phyloP scores from a whole-genome alignment of 2,113 vertebrate species.

The Ploceus nigricollis region DNA sequence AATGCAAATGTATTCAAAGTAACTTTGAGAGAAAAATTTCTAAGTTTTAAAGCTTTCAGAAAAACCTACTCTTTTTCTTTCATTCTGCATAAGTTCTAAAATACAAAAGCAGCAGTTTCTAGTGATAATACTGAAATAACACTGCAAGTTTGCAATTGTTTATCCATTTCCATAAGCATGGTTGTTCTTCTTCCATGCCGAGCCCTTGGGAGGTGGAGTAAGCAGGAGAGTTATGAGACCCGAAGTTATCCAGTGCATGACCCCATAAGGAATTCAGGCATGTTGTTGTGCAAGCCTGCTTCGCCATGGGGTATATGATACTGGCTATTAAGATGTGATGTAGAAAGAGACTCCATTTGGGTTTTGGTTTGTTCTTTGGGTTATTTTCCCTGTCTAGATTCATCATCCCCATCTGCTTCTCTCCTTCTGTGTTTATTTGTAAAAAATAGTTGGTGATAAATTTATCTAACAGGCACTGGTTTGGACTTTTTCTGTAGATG shows the following conservation, averaged over 20 bases:
- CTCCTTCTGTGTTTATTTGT: background rate
- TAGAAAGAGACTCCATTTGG: background rate
- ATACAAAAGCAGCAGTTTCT: background rate
- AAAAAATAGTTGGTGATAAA: background rate
- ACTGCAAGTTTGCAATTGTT: background rate
- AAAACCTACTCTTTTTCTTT: background rate
- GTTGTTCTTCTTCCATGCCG: background rate
- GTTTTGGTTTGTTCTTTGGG: background rate
- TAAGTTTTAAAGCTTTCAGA: background rate
- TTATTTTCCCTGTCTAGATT: background rate
- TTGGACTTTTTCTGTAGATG: background rate
- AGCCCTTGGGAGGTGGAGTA: background rate
- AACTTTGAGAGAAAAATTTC: background rate
- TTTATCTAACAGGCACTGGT: background rate
- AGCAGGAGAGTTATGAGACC: background rate
- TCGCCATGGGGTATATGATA: background rate
- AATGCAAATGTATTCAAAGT: background rate
- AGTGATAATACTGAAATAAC: background rate
- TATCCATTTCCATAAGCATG: background rate
- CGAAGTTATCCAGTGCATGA: background rate
- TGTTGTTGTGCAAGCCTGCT: background rate
- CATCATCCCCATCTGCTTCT: background rate
- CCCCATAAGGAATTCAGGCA: background rate
- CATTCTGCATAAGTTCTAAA: background rate
- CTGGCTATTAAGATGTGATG: background rate